Evolutionary conservation across 2,113 vertebrate genomes (phyloP).

Genomic region (Pholis gunnellus): DNA sequence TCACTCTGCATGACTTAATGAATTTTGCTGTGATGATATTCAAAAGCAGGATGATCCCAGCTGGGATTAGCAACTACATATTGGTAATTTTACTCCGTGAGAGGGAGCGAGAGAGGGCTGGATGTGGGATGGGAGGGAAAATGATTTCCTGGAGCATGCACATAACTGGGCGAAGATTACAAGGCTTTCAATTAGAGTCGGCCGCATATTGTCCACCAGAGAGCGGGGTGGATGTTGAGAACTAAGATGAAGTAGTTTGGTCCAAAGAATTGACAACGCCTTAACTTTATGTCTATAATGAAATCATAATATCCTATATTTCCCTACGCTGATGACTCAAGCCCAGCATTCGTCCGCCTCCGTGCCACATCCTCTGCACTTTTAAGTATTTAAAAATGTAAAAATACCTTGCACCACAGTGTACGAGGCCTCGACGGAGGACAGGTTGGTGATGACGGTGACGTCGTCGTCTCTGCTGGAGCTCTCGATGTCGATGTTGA

Average conservation of each 20-base stretch:
- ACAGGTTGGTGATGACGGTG: constrained; percentile 98
- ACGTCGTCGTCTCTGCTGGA: constrained; percentile 98
- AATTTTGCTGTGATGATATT: constrained; percentile 79
- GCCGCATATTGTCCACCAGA: constrained; percentile 31
- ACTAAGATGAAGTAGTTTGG: constrained; percentile 17
- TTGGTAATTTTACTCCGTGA: constrained; percentile 69
- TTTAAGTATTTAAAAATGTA: constrained; percentile 28
- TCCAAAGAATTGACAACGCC: not conserved
- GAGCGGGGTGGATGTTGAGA: constrained; percentile 28
- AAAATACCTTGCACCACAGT: constrained; percentile 97
- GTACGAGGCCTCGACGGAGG: constrained; percentile 97
- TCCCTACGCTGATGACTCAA: not conserved
- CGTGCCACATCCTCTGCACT: not conserved
- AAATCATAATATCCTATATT: not conserved
- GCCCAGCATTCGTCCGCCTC: not conserved
- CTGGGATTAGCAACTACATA: constrained; percentile 75
- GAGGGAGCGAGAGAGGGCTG: constrained; percentile 43
- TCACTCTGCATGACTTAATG: constrained; percentile 78
- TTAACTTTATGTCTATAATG: not conserved
- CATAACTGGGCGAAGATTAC: constrained; percentile 67
- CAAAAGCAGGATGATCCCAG: constrained; percentile 73
- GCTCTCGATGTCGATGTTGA: constrained; percentile 99
- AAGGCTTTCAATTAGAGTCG: constrained; percentile 69
- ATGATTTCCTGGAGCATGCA: constrained; percentile 62
- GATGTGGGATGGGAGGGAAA: constrained; percentile 47